A percentile compares a stretch with the other conserved stretches of the same genome.
Evolutionary conservation across 2,888 invertebrate genomes (phyloP).

Genomic region (Tinea pellionella): DNA sequence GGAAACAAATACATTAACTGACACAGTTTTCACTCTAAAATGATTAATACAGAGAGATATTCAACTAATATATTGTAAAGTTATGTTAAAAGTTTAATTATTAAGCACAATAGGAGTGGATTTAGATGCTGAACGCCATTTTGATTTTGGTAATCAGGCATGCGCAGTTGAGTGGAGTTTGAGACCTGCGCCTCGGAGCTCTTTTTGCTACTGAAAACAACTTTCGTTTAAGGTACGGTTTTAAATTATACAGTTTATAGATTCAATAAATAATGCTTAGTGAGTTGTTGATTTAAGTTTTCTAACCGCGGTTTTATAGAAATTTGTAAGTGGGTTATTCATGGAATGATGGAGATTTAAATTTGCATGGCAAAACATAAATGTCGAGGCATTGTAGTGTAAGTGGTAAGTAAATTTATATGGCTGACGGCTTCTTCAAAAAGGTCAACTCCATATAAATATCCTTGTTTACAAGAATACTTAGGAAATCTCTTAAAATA

Average conservation of each 20-base stretch:
- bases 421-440: background rate
- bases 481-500: background rate
- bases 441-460: background rate
- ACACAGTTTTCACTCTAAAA: background rate
- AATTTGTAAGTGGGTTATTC: too few relatives aligned
- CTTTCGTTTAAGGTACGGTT: background rate
- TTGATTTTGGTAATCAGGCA: background rate
- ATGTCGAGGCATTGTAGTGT: background rate
- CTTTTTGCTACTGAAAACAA: background rate
- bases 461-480: background rate
- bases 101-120: background rate
- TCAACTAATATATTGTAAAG: background rate
- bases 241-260: background rate
- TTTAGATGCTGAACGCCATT: conserved; percentile 7
- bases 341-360: background rate
- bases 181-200: background rate
- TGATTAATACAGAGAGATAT: background rate
- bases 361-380: conserved; percentile 6
- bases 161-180: background rate
- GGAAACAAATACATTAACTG: background rate
- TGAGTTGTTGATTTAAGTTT: too few relatives aligned
- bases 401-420: background rate
- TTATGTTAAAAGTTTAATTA: background rate
- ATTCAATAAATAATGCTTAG: background rate
- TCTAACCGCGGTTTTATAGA: too few relatives aligned